Conservation (phyloP, 2,888 invertebrate genomes). For the Pardosa pseudoannulata region DNA sequence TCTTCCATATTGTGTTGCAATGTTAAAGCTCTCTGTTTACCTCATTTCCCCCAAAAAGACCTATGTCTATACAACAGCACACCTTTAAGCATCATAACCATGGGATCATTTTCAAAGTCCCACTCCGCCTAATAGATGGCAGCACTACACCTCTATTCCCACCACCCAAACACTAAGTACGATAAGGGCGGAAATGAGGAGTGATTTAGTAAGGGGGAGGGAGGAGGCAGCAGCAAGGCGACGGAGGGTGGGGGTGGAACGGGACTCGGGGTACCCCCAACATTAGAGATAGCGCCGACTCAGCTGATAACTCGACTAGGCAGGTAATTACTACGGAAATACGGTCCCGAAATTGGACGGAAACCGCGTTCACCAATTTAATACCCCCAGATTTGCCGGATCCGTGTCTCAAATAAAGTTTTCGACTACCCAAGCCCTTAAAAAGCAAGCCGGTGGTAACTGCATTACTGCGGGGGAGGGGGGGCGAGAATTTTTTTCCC, state of each 20-base stretch:
- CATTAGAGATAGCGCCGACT: slow-evolving; percentile 71
- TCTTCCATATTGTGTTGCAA: too few species aligned
- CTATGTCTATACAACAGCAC: too few species aligned
- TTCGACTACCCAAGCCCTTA: slow-evolving; percentile 19
- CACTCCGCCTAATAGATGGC: slow-evolving; percentile 35
- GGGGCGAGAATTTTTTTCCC: slow-evolving; percentile 25
- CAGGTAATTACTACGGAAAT: slow-evolving; percentile 73
- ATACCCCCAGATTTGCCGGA: slow-evolving; percentile 61
- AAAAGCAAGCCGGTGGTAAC: slow-evolving; percentile 31
- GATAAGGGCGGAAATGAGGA: slow-evolving; percentile 68
- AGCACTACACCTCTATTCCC: slow-evolving; percentile 47
- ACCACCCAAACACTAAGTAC: not conserved
- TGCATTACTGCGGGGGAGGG: too few species aligned
- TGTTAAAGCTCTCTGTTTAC: too few species aligned
- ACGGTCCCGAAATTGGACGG: slow-evolving; percentile 68
- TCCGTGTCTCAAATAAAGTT: slow-evolving; percentile 60
- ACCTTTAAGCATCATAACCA: too few species aligned
- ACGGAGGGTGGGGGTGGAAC: too few species aligned
- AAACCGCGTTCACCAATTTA: slow-evolving; percentile 70
- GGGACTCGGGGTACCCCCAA: slow-evolving; percentile 48
- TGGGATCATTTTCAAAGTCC: too few species aligned
- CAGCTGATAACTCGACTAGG: slow-evolving; percentile 70
- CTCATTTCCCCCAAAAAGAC: too few species aligned
- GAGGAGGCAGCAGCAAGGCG: too few species aligned
- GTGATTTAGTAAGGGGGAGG: too few species aligned